Percentiles rank a stretch among this genome's conserved stretches.
These are phyloP conservation scores for Perdita meconis DNA, from an alignment of 2,888 invertebrate species.

Conservation along the genomic window DNA sequence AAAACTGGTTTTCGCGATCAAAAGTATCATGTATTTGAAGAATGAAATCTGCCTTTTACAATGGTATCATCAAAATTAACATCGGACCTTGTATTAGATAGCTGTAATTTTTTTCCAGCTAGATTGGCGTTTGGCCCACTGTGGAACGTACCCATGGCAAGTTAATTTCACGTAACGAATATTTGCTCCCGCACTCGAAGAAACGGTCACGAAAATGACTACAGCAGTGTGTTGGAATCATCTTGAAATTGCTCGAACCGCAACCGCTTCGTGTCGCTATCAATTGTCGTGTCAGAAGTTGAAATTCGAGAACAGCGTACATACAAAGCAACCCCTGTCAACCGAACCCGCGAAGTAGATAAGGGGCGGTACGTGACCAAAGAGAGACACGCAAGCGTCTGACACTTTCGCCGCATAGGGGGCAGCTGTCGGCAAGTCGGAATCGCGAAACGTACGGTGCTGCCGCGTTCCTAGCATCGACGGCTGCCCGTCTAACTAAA, in stretches of 20 bases:
- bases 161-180: too few species aligned
- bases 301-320: neutral
- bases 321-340: neutral
- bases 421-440: constrained; percentile 73
- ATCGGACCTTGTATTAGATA: too few species aligned
- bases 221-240: too few species aligned
- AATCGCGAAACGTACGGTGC: constrained; percentile 56
- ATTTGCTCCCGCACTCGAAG: too few species aligned
- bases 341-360: constrained; percentile 12
- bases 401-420: constrained; percentile 67
- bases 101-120: too few species aligned
- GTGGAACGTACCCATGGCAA: too few species aligned
- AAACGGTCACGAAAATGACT: too few species aligned
- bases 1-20: too few species aligned
- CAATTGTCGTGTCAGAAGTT: neutral
- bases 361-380: constrained; percentile 4
- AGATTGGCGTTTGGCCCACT: too few species aligned
- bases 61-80: too few species aligned
- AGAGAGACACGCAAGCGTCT: constrained; percentile 24
- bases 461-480: constrained; percentile 42
- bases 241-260: neutral
- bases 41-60: too few species aligned
- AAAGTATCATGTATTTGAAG: too few species aligned
- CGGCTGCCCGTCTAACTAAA: constrained; percentile 56
- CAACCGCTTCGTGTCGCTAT: neutral